Conservation (phyloP, 2,888 invertebrate species). For the Lathronympha strigana region DNA sequence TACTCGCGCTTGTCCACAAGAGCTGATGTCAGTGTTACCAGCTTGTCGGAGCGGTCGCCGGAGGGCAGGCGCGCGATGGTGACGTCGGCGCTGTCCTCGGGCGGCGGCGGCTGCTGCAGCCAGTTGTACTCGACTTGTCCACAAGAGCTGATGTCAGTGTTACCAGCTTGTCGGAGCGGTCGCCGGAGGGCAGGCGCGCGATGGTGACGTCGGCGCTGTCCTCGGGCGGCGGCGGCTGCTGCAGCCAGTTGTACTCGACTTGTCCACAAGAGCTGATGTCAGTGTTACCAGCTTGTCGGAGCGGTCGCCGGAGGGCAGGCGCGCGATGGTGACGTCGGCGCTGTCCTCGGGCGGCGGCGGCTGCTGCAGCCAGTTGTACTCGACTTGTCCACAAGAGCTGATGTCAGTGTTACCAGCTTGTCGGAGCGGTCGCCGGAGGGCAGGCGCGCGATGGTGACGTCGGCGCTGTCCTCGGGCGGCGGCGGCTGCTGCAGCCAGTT, state of each 20-base stretch:
- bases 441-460: slow-evolving; percentile 91
- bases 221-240: neutral
- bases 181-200: slow-evolving; percentile 1
- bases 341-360: slow-evolving; percentile 1
- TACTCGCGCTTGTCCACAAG: slow-evolving; percentile 1
- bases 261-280: neutral
- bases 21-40: neutral
- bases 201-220: slow-evolving; percentile 6
- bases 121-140: neutral
- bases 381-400: neutral
- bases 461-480: slow-evolving; percentile 95
- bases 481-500: slow-evolving; percentile 97
- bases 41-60: neutral
- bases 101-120: neutral
- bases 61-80: neutral
- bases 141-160: neutral
- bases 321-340: slow-evolving; percentile 6
- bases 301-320: slow-evolving; percentile 1
- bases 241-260: slow-evolving; percentile 3
- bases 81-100: neutral
- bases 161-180: slow-evolving; percentile 7
- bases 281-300: slow-evolving; percentile 2
- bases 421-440: slow-evolving; percentile 94
- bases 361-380: slow-evolving; percentile 4
- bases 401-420: slow-evolving; percentile 78